phyloP scores from a whole-genome alignment of 2,113 vertebrate species.

The Xenopus borealis region DNA sequence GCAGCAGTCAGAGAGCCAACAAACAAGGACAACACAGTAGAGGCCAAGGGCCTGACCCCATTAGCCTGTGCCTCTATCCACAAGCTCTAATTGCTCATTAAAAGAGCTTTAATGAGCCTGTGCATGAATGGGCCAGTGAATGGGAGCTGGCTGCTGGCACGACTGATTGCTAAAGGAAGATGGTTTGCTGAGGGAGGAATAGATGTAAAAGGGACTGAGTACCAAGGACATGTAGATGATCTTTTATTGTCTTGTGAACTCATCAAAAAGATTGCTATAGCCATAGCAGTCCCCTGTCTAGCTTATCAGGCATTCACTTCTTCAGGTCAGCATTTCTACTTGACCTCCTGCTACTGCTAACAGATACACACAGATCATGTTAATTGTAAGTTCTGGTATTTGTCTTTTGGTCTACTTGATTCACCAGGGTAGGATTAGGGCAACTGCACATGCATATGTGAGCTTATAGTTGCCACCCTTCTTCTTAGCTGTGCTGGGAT shows the following conservation, averaged over 20 bases:
- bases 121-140: conserved; percentile 41
- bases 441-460: too few species aligned
- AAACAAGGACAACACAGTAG: conserved; percentile 22
- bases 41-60: conserved; percentile 28
- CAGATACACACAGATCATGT: too few species aligned
- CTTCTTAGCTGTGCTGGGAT: too few species aligned
- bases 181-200: conserved; percentile 14
- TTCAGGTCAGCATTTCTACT: too few species aligned
- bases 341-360: too few species aligned
- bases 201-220: background rate
- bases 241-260: background rate
- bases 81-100: conserved; percentile 54
- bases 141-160: conserved; percentile 20
- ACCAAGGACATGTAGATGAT: background rate
- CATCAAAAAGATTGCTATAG: background rate
- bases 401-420: too few species aligned
- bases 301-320: background rate
- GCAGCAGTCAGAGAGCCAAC: conserved; percentile 22
- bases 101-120: conserved; percentile 55
- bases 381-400: too few species aligned
- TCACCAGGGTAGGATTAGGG: too few species aligned
- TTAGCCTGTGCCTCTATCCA: conserved; percentile 26
- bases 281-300: background rate
- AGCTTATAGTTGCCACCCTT: too few species aligned
- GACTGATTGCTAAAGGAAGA: conserved; percentile 2